Base-by-base conservation (phyloP, 2,113 vertebrate genomes). In the Platycercus adscitus region DNA sequence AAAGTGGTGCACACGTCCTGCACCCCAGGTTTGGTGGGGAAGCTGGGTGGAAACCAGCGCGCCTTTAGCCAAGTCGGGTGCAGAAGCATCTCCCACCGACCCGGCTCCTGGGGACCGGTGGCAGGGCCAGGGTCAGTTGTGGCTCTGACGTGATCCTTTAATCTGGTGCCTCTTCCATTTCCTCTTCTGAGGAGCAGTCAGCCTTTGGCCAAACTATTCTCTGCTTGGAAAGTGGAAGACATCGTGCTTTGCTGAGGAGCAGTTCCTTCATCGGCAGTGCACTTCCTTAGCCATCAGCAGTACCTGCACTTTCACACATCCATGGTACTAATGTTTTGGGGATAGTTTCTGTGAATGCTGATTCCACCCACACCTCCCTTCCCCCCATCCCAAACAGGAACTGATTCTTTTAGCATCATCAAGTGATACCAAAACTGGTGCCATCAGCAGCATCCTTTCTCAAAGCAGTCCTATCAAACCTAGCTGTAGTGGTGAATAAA, bases 251-350 rank as follows among this genome's bases (percentile, higher is more conserved):
- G 8, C 29, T 15, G 3, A 31, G 43, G 52, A 39, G 29, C 2
- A 1, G 12, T 7, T 21, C n/a, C 41, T 33, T 7, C 41, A 2
- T 9, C 5, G n/a, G 41, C n/a, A 14, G 1, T 2, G 28, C 5
- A 1, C 49, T 50, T 13, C 31, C 0, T 11, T 24, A 26, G 29
- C 2, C 10, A 11, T 17, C 10, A 8, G 50, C 16, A 1, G 0
- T 25, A 6, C 28, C 81, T 49, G 47, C 7, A 1, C 26, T 41
- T 28, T 41, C 26, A 11, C 17, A 5, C 18, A 39, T 26, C n/a
- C 6, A 1, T 3, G 0, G 2, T 7, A 8, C 7, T 6, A 7
- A 15, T 4, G 3, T 25, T 28, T 52, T 25, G 69, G 83, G 81
- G 56, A 2, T 10, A 4, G 50, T 8, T 47, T 20, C 80, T 18